Base-by-base conservation (phyloP, 1,140 invertebrate species). In the Ceratosolen solmsi region DNA sequence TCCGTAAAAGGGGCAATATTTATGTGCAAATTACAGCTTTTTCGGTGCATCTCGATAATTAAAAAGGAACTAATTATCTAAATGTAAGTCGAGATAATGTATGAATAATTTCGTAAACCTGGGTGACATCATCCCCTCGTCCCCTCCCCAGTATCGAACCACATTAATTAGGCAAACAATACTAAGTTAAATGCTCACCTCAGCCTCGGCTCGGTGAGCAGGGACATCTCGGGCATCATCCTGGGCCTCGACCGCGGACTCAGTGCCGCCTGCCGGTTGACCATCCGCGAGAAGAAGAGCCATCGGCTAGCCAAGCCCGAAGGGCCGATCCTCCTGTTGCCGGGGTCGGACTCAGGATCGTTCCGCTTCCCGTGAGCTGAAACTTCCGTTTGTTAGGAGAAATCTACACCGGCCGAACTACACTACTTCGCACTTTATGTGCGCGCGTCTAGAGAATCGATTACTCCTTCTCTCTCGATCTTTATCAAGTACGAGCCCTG, bases 291-390 rank as follows among this genome's bases (percentile, higher is more conserved):
- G 1, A 63, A 77, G 1, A 63, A 36, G 20, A 78, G 27, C 75
- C 36, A 72, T 0, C 54, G 74, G 0, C 38, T 63, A 20, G 20
- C 73, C 3, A 54, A 20, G 5, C 20, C 25, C 70, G 70, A 22
- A 17, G 68, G 51, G 1, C 17, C n/a, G n/a, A 38, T 27, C 27
- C 51, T 41, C 0, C 51, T 60, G 0, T 56, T 33, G 54, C 3
- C 3, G 3, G 15, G 1, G n/a, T 15, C 9, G 36, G 4, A 0
- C 54, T 30, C 2, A 0, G 0, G 36, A 20, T 56, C 71, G 33
- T 46, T 83, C 0, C 82, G 82, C 33, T 83, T 83, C 1, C 82
- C 82, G 51, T 83, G 82, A 20, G 82, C 82, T 83, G 25, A 27
- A 78, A 76, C 22, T 68, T 56, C 30, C 11, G 33, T 0, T 20